A percentile compares a stretch with the other conserved stretches of the same genome.
phyloP scores from a whole-genome alignment of 2,797 vertebrate genomes.

The Pristis pectinata region DNA sequence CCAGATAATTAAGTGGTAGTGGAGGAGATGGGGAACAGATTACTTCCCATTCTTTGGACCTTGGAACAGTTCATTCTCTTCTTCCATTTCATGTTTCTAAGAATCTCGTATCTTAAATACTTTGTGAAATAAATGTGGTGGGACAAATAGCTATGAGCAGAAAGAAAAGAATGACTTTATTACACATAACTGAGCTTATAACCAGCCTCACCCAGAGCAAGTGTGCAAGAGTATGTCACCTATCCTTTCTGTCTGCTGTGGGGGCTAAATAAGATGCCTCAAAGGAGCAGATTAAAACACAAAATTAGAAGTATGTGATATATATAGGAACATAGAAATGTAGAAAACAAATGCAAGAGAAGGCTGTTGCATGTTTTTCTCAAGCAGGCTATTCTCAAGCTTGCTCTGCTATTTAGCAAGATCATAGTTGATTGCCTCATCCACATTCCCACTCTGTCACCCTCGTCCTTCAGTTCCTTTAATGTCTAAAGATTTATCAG shows the following conservation, averaged over 20 bases:
- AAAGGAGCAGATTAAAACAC: not conserved
- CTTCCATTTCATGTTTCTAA: not conserved
- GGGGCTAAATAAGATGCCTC: not conserved
- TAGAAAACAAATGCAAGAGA: too few species aligned
- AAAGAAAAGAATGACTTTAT: not conserved
- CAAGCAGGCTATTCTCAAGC: too few species aligned
- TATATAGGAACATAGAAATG: too few species aligned
- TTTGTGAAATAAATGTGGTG: not conserved
- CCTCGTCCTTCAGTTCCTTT: too few species aligned
- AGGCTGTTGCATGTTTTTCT: too few species aligned
- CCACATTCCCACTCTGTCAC: too few species aligned
- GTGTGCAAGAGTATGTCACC: not conserved
- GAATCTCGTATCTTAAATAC: not conserved
- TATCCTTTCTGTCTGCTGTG: not conserved
- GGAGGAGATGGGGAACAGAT: too few species aligned
- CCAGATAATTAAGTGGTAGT: not conserved
- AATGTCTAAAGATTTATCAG: too few species aligned
- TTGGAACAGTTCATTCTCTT: not conserved
- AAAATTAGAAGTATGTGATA: not conserved
- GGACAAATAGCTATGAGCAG: not conserved
- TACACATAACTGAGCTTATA: not conserved
- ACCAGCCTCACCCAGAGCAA: not conserved
- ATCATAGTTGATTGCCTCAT: too few species aligned
- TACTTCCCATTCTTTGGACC: not conserved
- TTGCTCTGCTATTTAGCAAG: too few species aligned